Evolutionary conservation across 2,113 vertebrate species (phyloP), one percentile per base, ranked within the genome.

Genomic region (Syrmaticus mikado): DNA sequence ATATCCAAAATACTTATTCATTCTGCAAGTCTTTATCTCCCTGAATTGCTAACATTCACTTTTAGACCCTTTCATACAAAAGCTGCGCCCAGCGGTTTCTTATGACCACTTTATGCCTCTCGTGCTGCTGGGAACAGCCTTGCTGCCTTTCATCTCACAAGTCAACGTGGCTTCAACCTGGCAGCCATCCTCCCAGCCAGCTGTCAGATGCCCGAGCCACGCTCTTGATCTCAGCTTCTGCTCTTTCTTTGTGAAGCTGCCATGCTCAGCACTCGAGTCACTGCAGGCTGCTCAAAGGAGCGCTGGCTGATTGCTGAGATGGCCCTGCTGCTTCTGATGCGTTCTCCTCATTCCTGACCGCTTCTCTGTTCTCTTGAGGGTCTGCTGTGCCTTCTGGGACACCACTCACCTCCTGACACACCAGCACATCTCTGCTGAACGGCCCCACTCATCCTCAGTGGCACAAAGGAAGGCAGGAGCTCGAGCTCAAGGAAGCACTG

Each of bases 201-300:
- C 89, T 92, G 83, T 89, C 93, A 89, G 87, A 50, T 5, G 41
- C 9, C 73, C 62, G 0, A 16, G 57, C 70, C 85, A 11, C 2
- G 60, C 3, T 32, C 87, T 94, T 84, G 77, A 89, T 94, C 95
- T 95, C 87, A 70, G 77, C 41, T 81, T 84, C 93, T 65, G 65
- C 64, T 79, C 68, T 19, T 5, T 13, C 91, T 90, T 76, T 87
- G 65, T 88, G 48, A 55, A 55, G 36, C 4, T 36, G 2, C 9
- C n/a, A 46, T 60, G 8, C 36, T 43, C 61, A 14, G 11, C 0
- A 24, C 60, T 43, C 62, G 3, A 66, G 43, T 58, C 78, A 2
- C 65, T 13, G 46, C 7, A 4, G 4, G 14, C 38, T 21, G 67
- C 43, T 27, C 5, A 36, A 68, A 30, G 46, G 45, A 45, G 38